Evolutionary conservation across 2,113 vertebrate species (phyloP), one percentile per base, ranked within the genome.

Genomic region (Strix uralensis): DNA sequence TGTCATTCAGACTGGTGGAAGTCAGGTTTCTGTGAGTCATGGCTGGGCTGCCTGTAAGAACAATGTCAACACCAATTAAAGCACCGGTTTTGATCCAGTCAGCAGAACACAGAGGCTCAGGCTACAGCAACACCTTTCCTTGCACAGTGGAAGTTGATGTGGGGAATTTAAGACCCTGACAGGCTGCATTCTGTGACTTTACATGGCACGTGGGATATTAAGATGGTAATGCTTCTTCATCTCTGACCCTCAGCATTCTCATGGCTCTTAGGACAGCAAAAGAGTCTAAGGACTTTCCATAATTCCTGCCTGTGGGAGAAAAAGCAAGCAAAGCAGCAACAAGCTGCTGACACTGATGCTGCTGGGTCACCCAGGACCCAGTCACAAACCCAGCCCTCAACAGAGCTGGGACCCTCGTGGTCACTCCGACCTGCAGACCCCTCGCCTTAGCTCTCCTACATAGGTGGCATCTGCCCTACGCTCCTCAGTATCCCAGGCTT

Each of bases 1-100:
- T 99, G 97, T 99, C 99, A 1, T 99, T 99, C 95, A 99, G 95
- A 92, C 99, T 99, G 97, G 98, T 99, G 88, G 99, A 99, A 29
- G 98, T 98, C 98, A 99, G 96, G 97, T 99, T 99, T 90, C 98
- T 98, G 88, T 99, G 99, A 32, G 99, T 80, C 86, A 98, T 98
- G 94, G 98, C 98, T 65, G 99, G 99, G 89, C 99, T 99, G 96
- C 99, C 99, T 99, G 97, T 40, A 97, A 94, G 97, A 94, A 97
- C 58, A 98, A 96, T 2, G 44, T 10, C 14, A 2, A 95, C 30
- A 85, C 20, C 65, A 30, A 38, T 97, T 97, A 97, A 95, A 90
- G 72, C 19, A 65, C 38, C 36, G 8, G 34, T 59, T 40, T 55
- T 15, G 4, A 70, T 11, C 40, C 18, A 13, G 3, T 20, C 42